phyloP scores from a whole-genome alignment of 2,797 vertebrate genomes.

The Malurus splendens region DNA sequence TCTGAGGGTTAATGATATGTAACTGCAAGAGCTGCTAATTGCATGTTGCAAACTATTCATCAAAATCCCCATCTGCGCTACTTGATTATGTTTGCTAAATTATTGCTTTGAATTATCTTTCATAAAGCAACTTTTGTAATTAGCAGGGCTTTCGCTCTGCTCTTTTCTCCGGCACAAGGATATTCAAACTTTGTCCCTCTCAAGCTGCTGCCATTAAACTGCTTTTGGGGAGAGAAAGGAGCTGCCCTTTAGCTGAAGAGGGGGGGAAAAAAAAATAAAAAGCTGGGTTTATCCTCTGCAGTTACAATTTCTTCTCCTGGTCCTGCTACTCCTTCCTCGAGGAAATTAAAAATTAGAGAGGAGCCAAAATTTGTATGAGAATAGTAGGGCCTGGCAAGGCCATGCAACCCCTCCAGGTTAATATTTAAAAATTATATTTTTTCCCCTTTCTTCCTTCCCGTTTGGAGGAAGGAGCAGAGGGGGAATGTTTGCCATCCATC shows the following conservation, averaged over 20 bases:
- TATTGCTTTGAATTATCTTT: slow-evolving; percentile 99
- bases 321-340: not conserved
- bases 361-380: not conserved
- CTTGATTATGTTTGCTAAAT: slow-evolving; percentile 98
- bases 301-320: not conserved
- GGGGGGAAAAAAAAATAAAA: slow-evolving; percentile 7
- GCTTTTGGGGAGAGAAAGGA: slow-evolving; percentile 65
- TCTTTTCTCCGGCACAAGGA: slow-evolving; percentile 84
- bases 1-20: slow-evolving; percentile 99
- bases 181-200: slow-evolving; percentile 76
- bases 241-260: slow-evolving; percentile 54
- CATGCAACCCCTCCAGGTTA: not conserved
- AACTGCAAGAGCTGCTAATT: slow-evolving; percentile 97
- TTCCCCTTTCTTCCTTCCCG: fast-evolving
- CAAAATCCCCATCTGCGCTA: slow-evolving; percentile 97
- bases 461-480: not conserved
- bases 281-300: not conserved
- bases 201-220: slow-evolving; percentile 66
- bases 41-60: slow-evolving; percentile 99
- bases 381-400: not conserved
- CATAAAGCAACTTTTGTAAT: slow-evolving; percentile 99
- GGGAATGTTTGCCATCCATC: not conserved
- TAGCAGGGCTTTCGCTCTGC: slow-evolving; percentile 86
- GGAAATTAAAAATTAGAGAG: not conserved
- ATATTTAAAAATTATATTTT: not conserved